Evolutionary conservation across 2,888 invertebrate species (phyloP).

Genomic region (Dolichomitus sp.): DNA sequence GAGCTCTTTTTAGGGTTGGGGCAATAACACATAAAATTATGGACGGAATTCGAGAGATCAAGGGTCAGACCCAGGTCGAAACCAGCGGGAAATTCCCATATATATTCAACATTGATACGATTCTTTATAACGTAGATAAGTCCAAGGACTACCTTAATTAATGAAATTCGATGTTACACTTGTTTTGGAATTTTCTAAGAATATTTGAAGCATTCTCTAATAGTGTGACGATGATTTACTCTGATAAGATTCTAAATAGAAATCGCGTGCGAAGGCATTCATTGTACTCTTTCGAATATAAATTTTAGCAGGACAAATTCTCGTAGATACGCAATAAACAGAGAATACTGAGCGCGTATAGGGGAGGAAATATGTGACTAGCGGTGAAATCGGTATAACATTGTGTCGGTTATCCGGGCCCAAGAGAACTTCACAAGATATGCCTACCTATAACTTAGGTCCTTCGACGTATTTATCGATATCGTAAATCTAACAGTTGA

Average conservation of each 20-base stretch:
- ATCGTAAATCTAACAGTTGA: constrained; percentile 69
- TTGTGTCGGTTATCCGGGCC: constrained; percentile 59
- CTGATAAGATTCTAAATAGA: not conserved
- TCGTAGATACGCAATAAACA: constrained; percentile 50
- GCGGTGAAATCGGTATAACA: constrained; percentile 64
- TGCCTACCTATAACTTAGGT: constrained; percentile 61
- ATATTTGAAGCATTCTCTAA: not conserved
- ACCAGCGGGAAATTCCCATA: too few relatives aligned
- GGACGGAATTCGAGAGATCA: too few relatives aligned
- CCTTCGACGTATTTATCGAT: constrained; percentile 69
- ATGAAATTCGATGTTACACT: not conserved
- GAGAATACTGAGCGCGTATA: constrained; percentile 6
- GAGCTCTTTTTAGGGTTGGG: too few relatives aligned
- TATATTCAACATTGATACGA: too few relatives aligned
- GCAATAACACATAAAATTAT: too few relatives aligned
- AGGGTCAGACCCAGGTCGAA: too few relatives aligned
- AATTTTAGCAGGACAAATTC: constrained; percentile 59
- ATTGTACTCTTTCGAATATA: constrained; percentile 28
- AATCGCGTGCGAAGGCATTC: constrained; percentile 8
- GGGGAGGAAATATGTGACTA: constrained; percentile 40
- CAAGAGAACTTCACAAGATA: constrained; percentile 54
- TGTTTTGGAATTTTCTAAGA: not conserved
- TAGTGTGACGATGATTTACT: not conserved
- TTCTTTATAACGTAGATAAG: too few relatives aligned
- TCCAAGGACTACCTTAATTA: too few relatives aligned